Evolutionary conservation across 2,113 vertebrate genomes (phyloP), one percentile per base, ranked within the genome.

Genomic region (Laticauda colubrina): DNA sequence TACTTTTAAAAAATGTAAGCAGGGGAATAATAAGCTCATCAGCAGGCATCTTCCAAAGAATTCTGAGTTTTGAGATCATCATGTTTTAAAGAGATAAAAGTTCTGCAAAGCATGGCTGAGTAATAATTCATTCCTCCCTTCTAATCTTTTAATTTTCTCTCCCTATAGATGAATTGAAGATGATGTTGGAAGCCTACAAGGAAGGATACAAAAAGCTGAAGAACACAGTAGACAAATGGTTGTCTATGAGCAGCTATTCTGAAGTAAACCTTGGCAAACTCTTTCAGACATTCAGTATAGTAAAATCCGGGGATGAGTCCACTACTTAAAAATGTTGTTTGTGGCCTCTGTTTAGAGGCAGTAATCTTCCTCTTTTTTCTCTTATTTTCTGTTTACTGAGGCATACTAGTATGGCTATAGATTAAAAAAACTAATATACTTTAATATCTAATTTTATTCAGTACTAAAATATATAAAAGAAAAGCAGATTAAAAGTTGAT

Each of bases 231-330:
- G 99, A 99, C 94, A 98, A 97, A 85, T 98, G 96, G n/a, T 97
- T 99, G 94, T 96, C 97, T 48, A 94, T 94, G 96, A 99, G 99
- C 53, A 96, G 97, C 96, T 99, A 99, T 98, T 99, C 98, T 0
- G 98, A 99, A 97, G 98, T 99, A 93, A 98, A 99, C 97, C 98
- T 99, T 54, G 92, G 98, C 97, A 99, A 98, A 95, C 98, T 99
- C 95, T 99, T 99, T 57, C 95, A 95, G 91, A 51, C 95, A 1
- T 0, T 95, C 93, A 96, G 2, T 45, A 48, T 95, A 34, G 94
- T 95, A 93, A 97, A 95, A 95, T 94, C 96, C 64, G 57, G 89
- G 91, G 94, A 54, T 92, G 93, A 96, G 90, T 55, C 89, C 91
- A 94, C 0, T 87, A 94, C 89, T 48, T 93, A 95, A 94, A 91